Evolutionary conservation across 37 sponge, comb jelly and placozoan species (phyloP).

Genomic region (Spongilla lacustris): DNA sequence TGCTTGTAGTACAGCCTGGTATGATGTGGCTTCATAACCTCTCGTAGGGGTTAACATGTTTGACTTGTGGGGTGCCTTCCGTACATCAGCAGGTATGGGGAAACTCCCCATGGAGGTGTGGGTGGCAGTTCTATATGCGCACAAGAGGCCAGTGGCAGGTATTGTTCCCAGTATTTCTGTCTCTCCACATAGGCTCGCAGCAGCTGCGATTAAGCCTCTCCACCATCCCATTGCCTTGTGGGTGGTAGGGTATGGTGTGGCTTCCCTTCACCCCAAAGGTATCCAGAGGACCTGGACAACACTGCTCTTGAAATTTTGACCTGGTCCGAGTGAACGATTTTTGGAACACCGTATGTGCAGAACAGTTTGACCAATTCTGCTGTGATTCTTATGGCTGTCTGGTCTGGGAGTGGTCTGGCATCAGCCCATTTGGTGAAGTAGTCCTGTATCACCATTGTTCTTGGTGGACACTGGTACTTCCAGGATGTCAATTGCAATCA

Average conservation of each 20-base stretch:
- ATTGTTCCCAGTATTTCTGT: conserved; percentile 60
- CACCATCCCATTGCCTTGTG: conserved; percentile 75
- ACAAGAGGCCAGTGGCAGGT: conserved; percentile 57
- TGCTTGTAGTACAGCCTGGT: conserved; percentile 3
- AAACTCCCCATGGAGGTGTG: conserved; percentile 43
- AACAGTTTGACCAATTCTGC: conserved; percentile 17
- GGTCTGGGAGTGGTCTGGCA: conserved; percentile 58
- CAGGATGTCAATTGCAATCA: conserved; percentile 54
- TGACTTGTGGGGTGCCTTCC: conserved; percentile 37
- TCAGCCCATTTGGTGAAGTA: conserved; percentile 70
- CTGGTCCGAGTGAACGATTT: conserved; percentile 58
- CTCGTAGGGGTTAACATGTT: neutral
- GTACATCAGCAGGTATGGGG: conserved; percentile 65
- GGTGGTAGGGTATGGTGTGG: conserved; percentile 50
- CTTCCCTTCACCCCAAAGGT: conserved; percentile 47
- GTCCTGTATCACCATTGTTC: conserved; percentile 57
- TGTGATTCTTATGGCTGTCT: neutral
- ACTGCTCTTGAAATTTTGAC: conserved; percentile 57
- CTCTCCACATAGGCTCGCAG: conserved; percentile 44
- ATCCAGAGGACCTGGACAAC: conserved; percentile 18
- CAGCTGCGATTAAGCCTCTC: conserved; percentile 60
- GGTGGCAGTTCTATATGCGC: conserved; percentile 45
- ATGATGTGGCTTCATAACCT: conserved; percentile 33
- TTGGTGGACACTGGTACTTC: conserved; percentile 47
- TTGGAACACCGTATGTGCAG: conserved; percentile 17